Evolutionary conservation across 2,888 invertebrate species (phyloP), one percentile per base, ranked within the genome.

Genomic region (Pegoplata infirma): DNA sequence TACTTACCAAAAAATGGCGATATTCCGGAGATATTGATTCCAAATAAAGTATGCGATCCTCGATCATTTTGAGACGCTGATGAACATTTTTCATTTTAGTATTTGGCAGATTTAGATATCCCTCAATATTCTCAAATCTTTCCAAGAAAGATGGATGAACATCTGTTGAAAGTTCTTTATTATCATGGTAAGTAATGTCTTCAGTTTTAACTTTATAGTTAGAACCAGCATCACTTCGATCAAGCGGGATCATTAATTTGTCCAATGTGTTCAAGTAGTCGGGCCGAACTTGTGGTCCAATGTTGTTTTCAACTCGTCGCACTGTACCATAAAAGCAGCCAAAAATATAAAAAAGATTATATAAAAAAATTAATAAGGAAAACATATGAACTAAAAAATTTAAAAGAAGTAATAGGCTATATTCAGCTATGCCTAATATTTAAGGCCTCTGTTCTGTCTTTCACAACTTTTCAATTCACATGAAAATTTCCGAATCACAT

Each of bases 11-110:
- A 88, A 94, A 93, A 82, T 93, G 91, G 21, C 92, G 92, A 85
- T 96, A 96, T 88, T 96, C 96, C 0, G 96, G 96, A 44, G 96
- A 96, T 66, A 94, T 87, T 0, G 95, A 91, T 88, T 96, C 94
- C 73, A 96, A 88, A 77, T 92, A 90, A 6, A 95, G 90, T 58
- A 97, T 91, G 80, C 93, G 91, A 84, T 96, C 92, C 88, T 97
- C 96, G 83, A 96, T 91, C 1, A 89, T 90, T 88, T 95, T 95
- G 5, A 96, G 88, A 28, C 96, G 90, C 73, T 90, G 89, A 84
- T 94, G 94, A 32, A 96, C 90, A 86, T 94, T 93, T 72, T 90
- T 91, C 0, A 93, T 90, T 0, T 93, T 91, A 0, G 93, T 92
- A 53, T 88, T 90, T 55, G 85, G 87, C 16, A 82, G 56, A 59